These are phyloP conservation scores for Oscheius sp. DNA, from an alignment of 2,888 invertebrate species.

Conservation along the genomic window DNA sequence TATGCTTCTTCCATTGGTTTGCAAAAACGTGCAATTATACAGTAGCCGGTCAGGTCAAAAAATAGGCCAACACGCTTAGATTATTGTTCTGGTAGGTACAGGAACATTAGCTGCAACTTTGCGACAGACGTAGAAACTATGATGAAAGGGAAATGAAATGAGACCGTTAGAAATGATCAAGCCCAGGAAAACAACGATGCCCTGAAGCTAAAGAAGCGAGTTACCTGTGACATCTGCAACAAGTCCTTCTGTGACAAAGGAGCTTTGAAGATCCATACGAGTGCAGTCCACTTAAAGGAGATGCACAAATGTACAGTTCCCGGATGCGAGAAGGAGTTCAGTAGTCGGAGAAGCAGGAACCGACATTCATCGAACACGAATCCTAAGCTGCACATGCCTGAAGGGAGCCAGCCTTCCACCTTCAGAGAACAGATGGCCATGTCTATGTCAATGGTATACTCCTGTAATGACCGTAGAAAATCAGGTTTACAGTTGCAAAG, in stretches of 20 bases:
- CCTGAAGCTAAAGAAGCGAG: slow-evolving; percentile 59
- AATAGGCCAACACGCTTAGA: too few species aligned
- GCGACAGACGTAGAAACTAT: too few species aligned
- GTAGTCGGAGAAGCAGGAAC: slow-evolving; percentile 66
- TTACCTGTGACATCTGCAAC: slow-evolving; percentile 81
- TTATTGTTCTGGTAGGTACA: too few species aligned
- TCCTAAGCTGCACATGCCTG: slow-evolving; percentile 69
- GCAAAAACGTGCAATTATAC: neutral
- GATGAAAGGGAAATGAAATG: too few species aligned
- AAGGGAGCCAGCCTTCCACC: slow-evolving; percentile 35
- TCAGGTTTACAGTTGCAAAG: neutral
- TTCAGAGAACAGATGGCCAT: slow-evolving; percentile 33
- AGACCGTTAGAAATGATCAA: neutral
- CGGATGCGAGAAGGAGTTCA: slow-evolving; percentile 69
- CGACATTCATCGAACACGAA: slow-evolving; percentile 72
- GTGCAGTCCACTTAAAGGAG: slow-evolving; percentile 96
- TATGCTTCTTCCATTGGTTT: too few species aligned
- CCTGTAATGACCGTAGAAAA: neutral
- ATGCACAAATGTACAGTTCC: slow-evolving; percentile 98
- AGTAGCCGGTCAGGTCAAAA: too few species aligned
- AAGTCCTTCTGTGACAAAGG: slow-evolving; percentile 77
- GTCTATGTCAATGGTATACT: slow-evolving; percentile 16
- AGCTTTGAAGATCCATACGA: slow-evolving; percentile 97
- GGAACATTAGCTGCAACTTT: too few species aligned
- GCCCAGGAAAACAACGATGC: slow-evolving; percentile 15